Conservation (phyloP, 1,140 invertebrate genomes). For the Drosophila watanabei region DNA sequence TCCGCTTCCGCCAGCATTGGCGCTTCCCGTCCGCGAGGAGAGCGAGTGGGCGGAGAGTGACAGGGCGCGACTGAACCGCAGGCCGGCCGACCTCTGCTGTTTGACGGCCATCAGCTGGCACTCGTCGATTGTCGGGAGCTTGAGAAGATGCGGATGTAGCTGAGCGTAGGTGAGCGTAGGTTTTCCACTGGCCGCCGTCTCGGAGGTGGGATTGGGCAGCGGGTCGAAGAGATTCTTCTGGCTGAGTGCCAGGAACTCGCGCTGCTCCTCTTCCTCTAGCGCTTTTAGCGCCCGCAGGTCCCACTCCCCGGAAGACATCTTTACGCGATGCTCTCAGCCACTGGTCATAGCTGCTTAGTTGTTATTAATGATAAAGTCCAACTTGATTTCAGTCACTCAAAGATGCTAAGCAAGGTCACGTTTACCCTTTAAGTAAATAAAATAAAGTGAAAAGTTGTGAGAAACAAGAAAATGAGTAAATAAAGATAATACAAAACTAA, state of each 20-base stretch:
- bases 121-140: slow-evolving; percentile 78
- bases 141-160: slow-evolving; percentile 76
- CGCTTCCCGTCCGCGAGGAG: slow-evolving; percentile 41
- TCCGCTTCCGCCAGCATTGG: slow-evolving; percentile 10
- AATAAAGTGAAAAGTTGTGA: not conserved
- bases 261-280: slow-evolving; percentile 82
- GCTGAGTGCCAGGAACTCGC: slow-evolving; percentile 77
- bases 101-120: slow-evolving; percentile 71
- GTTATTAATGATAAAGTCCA: not conserved
- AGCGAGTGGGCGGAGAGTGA: slow-evolving; percentile 80
- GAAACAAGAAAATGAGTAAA: no score
- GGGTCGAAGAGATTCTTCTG: slow-evolving; percentile 73
- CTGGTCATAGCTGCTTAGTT: not conserved
- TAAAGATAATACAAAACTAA: not conserved
- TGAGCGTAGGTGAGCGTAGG: slow-evolving; percentile 66
- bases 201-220: slow-evolving; percentile 48
- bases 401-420: not conserved
- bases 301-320: slow-evolving; percentile 84
- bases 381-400: not conserved
- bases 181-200: slow-evolving; percentile 27
- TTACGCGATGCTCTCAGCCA: not conserved
- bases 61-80: slow-evolving; percentile 74
- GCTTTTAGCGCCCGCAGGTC: slow-evolving; percentile 82
- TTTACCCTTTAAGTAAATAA: no score
- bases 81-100: slow-evolving; percentile 49